phyloP scores from a whole-genome alignment of 2,797 vertebrate genomes.

The Linurgus olivaceus region DNA sequence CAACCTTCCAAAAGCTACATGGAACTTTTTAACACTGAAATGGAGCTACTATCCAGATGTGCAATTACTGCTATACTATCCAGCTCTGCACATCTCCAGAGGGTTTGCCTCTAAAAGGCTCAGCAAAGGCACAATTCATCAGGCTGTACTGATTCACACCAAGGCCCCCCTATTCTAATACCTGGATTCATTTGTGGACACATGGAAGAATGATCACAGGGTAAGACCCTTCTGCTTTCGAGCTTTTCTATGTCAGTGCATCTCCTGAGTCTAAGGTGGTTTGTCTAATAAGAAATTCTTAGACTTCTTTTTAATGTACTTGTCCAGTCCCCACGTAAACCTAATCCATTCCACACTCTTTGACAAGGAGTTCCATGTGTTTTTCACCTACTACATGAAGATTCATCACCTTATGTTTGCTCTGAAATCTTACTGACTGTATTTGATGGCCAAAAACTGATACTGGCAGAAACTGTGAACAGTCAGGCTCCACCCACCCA shows the following conservation, averaged over 20 bases:
- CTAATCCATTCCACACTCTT: neutral
- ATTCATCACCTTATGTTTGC: neutral
- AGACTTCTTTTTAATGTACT: neutral
- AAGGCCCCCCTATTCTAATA: neutral
- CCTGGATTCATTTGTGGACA: neutral
- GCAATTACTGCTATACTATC: neutral
- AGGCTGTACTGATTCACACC: neutral
- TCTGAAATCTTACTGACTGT: neutral
- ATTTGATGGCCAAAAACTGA: neutral
- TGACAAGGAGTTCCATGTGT: neutral
- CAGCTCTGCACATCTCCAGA: neutral
- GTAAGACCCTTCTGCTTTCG: neutral
- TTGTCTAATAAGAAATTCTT: neutral
- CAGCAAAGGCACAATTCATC: neutral
- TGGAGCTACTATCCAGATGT: neutral
- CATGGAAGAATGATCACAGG: neutral
- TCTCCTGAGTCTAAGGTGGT: neutral
- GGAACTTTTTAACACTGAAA: neutral
- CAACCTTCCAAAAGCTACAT: neutral
- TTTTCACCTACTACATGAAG: neutral
- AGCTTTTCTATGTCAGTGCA: accelerated
- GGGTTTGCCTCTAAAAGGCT: neutral
- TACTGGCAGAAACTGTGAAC: neutral
- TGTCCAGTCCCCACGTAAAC: neutral
- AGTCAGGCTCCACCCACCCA: neutral